Base-by-base conservation (phyloP, 1,140 invertebrate genomes). In the Panonychus citri region DNA sequence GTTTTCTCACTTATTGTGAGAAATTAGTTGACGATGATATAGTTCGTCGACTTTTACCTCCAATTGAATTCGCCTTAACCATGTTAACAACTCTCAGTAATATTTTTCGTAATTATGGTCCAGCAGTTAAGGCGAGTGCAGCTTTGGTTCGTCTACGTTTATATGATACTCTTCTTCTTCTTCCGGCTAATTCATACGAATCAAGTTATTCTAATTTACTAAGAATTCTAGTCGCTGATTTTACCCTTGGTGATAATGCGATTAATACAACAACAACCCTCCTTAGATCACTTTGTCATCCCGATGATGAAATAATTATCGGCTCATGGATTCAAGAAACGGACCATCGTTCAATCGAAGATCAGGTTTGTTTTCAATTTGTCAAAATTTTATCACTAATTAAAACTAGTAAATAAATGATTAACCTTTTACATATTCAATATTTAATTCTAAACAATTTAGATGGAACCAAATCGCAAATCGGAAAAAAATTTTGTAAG, bases 291-390 rank as follows among this genome's bases (percentile, higher is more conserved):
- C 79, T 91, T 42, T 93, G 89, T 68, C 86, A 96, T 71, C 80
- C 82, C 3, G 83, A 89, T 64, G 85, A 93, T 62, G 71, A 70
- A 68, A 81, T 91, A 19, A 78, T 94, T 58, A 71, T 88, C 40
- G 81, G 83, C 26, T 83, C 83, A 48, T 83, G 84, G 81, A 72
- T 89, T 21, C 85, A 91, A 67, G 87, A 95, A 68, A 93, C 87
- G 8, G 91, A 97, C 73, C 89, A 96, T 71, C 81, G 86, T 57
- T 83, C 82, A 40, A 89, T 97, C 63, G 93, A 98, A 73, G 89
- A 98, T 75, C 91, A 97, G 78, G 88, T 95, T 21, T 3, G n/a
- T 19, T 46, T n/a, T n/a, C n/a, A n/a, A n/a, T n/a, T 43, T 53
- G 50, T 50, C 28, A 28, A 53, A 24, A 21, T 57, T 51, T 2